Base-by-base conservation (phyloP, 2,888 invertebrate species). In the Brachylomia viminalis region DNA sequence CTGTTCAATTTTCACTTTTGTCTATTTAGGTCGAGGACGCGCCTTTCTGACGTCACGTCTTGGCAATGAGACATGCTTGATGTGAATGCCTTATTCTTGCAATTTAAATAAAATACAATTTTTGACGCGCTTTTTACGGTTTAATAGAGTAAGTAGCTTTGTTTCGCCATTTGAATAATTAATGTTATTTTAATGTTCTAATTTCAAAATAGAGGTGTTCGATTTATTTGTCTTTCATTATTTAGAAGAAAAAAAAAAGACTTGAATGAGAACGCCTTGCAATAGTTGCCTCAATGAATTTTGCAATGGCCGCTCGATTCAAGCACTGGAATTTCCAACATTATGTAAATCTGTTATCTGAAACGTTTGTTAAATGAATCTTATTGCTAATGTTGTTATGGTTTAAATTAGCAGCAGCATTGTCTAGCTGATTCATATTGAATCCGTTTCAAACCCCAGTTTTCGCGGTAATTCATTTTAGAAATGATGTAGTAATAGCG, bases 11-110 rank as follows among this genome's bases (percentile, higher is more conserved):
- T 96, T 95, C 96, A 94, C 96, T 94, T 92, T 92, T 89, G 88
- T 86, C 81, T 90, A 93, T 94, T 88, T 88, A 88, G 95, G 96
- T 95, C 95, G 96, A 96, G 96, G 96, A 94, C 96, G 91, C 79
- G 82, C 82, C 83, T 78, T 49, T 76, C 89, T 93, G 93, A 93
- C 91, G 93, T 93, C 93, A 92, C 83, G 23, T 8, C 54, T 86
- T 86, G 75, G 73, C 88, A 76, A 27, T 73, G 85, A 77, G 75
- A 20, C 52, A 52, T 27, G 76, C n/a, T 71, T 67, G 62, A 61
- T 75, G 61, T 52, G 77, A 87, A 88, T 82, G 61, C 61, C 78
- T 77, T 69, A 86, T 86, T 84, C 77, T 84, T 86, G 80, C 61
- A 82, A 83, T 83, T 68, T 77, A 45, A 75, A 79, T 76, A 72